Base-by-base conservation (phyloP, 2,113 vertebrate genomes). In the Dipodomys spectabilis region DNA sequence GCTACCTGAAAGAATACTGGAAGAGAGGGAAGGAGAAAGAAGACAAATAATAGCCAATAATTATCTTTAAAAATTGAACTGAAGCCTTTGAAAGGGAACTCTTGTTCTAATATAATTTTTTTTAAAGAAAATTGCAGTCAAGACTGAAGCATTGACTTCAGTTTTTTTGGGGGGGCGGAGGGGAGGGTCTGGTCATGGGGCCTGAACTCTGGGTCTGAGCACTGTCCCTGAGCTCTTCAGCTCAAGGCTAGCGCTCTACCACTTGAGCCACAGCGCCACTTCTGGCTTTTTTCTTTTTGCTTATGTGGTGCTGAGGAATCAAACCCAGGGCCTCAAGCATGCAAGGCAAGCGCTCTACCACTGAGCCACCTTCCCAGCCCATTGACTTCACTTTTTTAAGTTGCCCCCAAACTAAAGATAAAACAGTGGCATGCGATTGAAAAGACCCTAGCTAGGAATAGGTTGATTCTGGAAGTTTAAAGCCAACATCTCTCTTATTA, bases 21-120 rank as follows among this genome's bases (percentile, higher is more conserved):
- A 9, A 85, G 60, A 22, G 74, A 82, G 49, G 5, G 6, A 71
- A 62, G n/a, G 45, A 60, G 30, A 30, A 27, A 91, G 74, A 57
- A 84, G 87, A 28, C 16, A 67, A 87, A 28, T 8, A 87, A 6
- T 5, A 6, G 85, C 35, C 53, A 64, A 23, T 86, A 83, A 12
- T 79, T 57, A 78, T 45, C 64, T 57, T 12, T 16, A 49, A n/a
- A 88, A 95, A 83, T 94, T 35, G 72, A 73, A 73, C 6, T 49
- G 44, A 12, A 25, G 65, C 27, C 27, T 39, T 49, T 57, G 60
- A 84, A 82, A 22, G 9, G 5, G 7, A 85, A 57, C 15, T 80
- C 72, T 84, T 88, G 22, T 10, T 92, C 39, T 92, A 78, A 65
- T 39, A 60, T 1, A 73, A 35, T 64, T 57, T 57, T 57, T 57